Conservation (phyloP, 2,888 invertebrate genomes). For the Salticus scenicus region DNA sequence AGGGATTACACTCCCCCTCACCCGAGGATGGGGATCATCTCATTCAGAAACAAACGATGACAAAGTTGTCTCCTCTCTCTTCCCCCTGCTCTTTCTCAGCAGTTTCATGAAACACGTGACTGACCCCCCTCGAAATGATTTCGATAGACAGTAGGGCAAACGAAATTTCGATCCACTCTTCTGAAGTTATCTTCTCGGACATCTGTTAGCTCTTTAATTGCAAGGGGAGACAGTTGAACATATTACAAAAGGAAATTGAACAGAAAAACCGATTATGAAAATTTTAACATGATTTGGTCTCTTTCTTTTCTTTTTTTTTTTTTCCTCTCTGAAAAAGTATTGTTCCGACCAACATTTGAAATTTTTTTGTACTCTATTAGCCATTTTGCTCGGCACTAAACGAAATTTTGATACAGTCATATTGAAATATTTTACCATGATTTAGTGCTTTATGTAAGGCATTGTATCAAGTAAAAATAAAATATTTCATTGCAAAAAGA, state of each 20-base stretch:
- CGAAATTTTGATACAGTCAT: no score
- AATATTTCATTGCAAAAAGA: no score
- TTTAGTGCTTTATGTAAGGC: no score
- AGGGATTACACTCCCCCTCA: slow-evolving; percentile 38
- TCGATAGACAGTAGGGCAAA: background rate
- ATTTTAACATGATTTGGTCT: background rate
- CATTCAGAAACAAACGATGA: slow-evolving; percentile 61
- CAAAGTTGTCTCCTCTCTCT: slow-evolving; percentile 30
- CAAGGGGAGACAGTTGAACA: background rate
- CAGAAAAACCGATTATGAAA: background rate
- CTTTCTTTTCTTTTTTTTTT: background rate
- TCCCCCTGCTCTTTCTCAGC: no score
- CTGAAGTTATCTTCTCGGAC: slow-evolving; percentile 13
- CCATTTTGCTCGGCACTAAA: no score
- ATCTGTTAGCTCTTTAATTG: slow-evolving; percentile 25
- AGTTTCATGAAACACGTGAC: background rate
- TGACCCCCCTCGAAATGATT: slow-evolving; percentile 18
- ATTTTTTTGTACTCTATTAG: background rate
- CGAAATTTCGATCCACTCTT: background rate
- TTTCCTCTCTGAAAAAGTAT: no score
- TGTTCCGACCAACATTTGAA: background rate
- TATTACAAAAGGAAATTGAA: background rate
- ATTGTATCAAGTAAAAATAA: no score
- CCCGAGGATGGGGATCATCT: slow-evolving; percentile 49
- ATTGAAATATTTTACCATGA: no score